These are phyloP conservation scores for Pammene aurita DNA, from an alignment of 2,888 invertebrate genomes.

Conservation along the genomic window DNA sequence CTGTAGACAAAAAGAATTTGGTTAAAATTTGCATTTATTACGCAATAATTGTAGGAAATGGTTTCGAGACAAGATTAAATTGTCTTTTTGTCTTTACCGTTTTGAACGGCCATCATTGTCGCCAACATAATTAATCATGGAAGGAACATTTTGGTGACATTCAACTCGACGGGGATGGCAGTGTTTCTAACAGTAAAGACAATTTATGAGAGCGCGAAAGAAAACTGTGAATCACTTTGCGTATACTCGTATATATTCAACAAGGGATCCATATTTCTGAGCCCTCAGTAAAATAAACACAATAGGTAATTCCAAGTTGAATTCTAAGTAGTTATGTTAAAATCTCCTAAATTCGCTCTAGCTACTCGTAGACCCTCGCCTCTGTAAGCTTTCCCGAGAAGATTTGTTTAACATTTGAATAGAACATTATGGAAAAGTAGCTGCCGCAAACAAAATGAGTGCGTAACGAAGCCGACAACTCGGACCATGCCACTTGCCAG, in stretches of 20 bases:
- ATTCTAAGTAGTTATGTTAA: not conserved
- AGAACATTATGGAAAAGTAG: not conserved
- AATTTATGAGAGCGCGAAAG: not conserved
- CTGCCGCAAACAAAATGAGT: not conserved
- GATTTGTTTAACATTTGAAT: not conserved
- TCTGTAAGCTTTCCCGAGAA: not conserved
- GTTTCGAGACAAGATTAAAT: too few species aligned
- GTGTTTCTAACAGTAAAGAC: not conserved
- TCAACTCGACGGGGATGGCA: not conserved
- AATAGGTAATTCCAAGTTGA: not conserved
- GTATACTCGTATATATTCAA: too few species aligned
- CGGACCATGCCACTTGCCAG: too few species aligned
- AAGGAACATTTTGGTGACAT: not conserved
- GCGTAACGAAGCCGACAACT: not conserved
- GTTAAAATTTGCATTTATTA: not conserved
- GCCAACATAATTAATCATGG: not conserved
- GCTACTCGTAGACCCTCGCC: not conserved
- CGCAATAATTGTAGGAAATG: too few species aligned
- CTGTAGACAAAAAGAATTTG: conserved; percentile 69
- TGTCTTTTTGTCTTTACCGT: too few species aligned
- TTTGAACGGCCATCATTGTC: too few species aligned
- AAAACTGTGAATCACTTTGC: not conserved
- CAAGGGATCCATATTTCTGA: too few species aligned
- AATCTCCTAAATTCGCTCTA: not conserved
- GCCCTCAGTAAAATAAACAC: too few species aligned